Evolutionary conservation across 53 echinoderm and acorn worm species (phyloP).

Genomic region (Luidia sarsii): DNA sequence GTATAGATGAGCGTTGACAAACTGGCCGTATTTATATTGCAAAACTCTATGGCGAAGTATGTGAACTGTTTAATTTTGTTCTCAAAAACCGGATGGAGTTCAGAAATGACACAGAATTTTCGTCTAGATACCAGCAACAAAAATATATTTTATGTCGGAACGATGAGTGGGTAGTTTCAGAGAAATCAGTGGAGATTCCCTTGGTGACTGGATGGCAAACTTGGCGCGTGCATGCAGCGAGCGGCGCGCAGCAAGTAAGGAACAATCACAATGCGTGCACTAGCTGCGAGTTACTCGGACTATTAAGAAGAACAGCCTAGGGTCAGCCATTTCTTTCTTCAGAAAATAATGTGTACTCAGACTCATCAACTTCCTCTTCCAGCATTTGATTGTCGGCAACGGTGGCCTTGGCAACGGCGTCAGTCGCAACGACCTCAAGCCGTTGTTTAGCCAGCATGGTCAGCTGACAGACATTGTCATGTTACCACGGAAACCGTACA

Average conservation of each 20-base stretch:
- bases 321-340: too few species aligned
- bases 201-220: too few species aligned
- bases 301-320: not conserved
- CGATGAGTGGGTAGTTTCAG: not conserved
- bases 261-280: too few species aligned
- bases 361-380: too few species aligned
- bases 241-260: too few species aligned
- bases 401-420: constrained; percentile 92
- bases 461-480: constrained; percentile 75
- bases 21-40: not conserved
- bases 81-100: too few species aligned
- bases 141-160: not conserved
- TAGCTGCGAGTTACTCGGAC: not conserved
- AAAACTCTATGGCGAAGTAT: not conserved
- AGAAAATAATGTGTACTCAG: too few species aligned
- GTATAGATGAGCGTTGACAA: not conserved
- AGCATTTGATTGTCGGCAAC: constrained; percentile 90
- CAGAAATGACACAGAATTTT: too few species aligned
- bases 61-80: not conserved
- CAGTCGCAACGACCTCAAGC: constrained; percentile 65
- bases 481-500: constrained; percentile 85
- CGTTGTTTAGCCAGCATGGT: constrained; percentile 72
- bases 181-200: too few species aligned
- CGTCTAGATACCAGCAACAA: too few species aligned
- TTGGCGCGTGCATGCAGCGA: too few species aligned